phyloP scores from a whole-genome alignment of 1,140 invertebrate genomes.

The Drosophila ambigua region DNA sequence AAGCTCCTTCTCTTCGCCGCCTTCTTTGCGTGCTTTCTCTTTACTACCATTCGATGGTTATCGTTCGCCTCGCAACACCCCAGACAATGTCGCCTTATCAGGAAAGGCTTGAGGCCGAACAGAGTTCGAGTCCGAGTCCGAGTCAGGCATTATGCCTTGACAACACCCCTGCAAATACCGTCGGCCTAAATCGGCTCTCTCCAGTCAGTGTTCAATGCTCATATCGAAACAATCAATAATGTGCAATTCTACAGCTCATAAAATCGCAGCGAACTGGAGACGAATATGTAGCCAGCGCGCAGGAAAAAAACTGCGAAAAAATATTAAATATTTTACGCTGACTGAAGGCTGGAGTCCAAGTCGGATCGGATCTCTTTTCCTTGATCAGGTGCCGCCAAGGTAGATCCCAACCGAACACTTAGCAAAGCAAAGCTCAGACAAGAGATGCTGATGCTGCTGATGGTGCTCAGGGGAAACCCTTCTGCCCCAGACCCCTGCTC shows the following conservation, averaged over 20 bases:
- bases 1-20: conserved; percentile 3
- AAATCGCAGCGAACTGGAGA: conserved; percentile 45
- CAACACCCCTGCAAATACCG: conserved; percentile 65
- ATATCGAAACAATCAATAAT: conserved; percentile 77
- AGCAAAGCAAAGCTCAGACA: conserved; percentile 66
- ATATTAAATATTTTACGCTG: conserved; percentile 73
- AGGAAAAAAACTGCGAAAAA: conserved; percentile 31
- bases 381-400: conserved; percentile 76
- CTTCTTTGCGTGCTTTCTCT: conserved; percentile 65
- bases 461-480: conserved; percentile 17
- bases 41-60: conserved; percentile 66
- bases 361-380: conserved; percentile 50
- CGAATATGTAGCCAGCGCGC: too few species aligned
- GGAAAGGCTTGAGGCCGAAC: background rate
- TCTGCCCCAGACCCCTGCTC: background rate
- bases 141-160: conserved; percentile 39
- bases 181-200: conserved; percentile 32
- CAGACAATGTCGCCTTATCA: conserved; percentile 61
- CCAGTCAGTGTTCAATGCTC: background rate
- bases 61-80: conserved; percentile 64
- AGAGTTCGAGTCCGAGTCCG: too few species aligned
- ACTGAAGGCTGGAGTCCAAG: conserved; percentile 26
- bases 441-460: conserved; percentile 29
- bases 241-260: conserved; percentile 80
- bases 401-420: conserved; percentile 66